phyloP scores from a whole-genome alignment of 1,140 invertebrate genomes.

The Tetramorium simillimum region DNA sequence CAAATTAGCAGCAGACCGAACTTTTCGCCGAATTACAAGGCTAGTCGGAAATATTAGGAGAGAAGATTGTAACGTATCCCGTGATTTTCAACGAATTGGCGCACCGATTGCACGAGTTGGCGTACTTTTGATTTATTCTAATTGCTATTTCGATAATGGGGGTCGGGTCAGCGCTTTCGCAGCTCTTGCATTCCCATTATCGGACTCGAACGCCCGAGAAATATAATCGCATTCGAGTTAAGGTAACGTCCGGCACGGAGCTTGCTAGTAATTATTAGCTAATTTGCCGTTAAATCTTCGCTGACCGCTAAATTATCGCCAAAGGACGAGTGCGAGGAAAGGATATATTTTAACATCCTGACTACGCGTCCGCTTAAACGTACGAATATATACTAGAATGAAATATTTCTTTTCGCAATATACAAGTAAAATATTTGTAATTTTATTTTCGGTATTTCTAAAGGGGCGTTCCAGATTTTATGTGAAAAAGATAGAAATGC shows the following conservation, averaged over 20 bases:
- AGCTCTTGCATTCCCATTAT: constrained; percentile 85
- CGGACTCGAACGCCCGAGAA: constrained; percentile 79
- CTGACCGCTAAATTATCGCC: constrained; percentile 82
- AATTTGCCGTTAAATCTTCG: constrained; percentile 84
- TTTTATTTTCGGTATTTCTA: not conserved
- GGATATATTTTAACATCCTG: constrained; percentile 27
- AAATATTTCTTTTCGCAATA: not conserved
- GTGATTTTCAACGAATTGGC: constrained; percentile 78
- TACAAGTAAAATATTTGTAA: not conserved
- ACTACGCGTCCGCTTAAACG: not conserved
- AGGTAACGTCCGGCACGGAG: constrained; percentile 76
- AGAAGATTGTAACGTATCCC: constrained; percentile 57
- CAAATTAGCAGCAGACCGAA: constrained; percentile 34
- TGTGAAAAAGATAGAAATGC: not conserved
- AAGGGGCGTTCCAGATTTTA: not conserved
- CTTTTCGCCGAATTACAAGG: constrained; percentile 48
- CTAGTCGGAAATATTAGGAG: constrained; percentile 54
- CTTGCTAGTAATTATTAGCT: constrained; percentile 82
- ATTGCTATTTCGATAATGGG: constrained; percentile 85
- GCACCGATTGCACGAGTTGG: constrained; percentile 74
- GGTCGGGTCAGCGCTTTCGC: constrained; percentile 64
- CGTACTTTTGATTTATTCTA: constrained; percentile 84
- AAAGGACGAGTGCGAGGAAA: constrained; percentile 55
- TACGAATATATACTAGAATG: not conserved
- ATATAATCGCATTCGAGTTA: constrained; percentile 84